Evolutionary conservation across 2,113 vertebrate genomes (phyloP).

Genomic region (Brachirus orientalis): DNA sequence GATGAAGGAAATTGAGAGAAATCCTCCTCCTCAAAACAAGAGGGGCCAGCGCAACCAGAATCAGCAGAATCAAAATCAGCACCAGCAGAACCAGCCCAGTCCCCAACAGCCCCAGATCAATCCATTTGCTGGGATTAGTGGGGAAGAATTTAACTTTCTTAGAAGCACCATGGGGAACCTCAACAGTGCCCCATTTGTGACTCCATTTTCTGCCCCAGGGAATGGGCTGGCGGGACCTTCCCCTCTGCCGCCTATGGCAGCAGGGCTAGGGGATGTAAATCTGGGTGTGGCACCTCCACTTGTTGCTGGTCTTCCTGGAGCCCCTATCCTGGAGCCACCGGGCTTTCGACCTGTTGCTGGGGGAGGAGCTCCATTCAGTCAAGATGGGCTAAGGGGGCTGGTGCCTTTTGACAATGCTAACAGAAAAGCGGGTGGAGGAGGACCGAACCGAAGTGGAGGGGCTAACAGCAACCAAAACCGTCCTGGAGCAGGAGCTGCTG

Average conservation of each 20-base stretch:
- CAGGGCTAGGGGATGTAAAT: slow-evolving; percentile 88
- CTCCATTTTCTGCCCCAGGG: slow-evolving; percentile 87
- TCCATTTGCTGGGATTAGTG: slow-evolving; percentile 78
- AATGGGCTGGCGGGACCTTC: slow-evolving; percentile 91
- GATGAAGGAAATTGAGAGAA: slow-evolving; percentile 96
- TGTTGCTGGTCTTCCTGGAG: slow-evolving; percentile 86
- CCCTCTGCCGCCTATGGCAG: slow-evolving; percentile 89
- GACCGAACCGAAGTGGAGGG: slow-evolving; percentile 75
- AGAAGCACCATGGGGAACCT: slow-evolving; percentile 87
- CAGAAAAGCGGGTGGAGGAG: slow-evolving; percentile 69
- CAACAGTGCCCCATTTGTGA: slow-evolving; percentile 89
- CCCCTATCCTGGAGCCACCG: slow-evolving; percentile 88
- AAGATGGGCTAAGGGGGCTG: slow-evolving; percentile 83
- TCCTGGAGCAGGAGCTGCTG: slow-evolving; percentile 79
- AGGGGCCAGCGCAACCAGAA: slow-evolving; percentile 85
- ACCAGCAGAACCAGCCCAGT: slow-evolving; percentile 58
- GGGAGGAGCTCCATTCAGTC: slow-evolving; percentile 84
- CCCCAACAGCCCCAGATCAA: slow-evolving; percentile 73
- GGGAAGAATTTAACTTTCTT: slow-evolving; percentile 92
- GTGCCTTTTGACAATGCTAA: slow-evolving; percentile 89
- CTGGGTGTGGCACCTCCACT: slow-evolving; percentile 83
- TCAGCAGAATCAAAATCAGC: slow-evolving; percentile 65
- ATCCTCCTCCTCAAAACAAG: slow-evolving; percentile 92
- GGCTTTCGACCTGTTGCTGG: slow-evolving; percentile 88
- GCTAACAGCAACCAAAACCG: slow-evolving; percentile 80